phyloP scores from a whole-genome alignment of 1,140 invertebrate species.

The Drosophila santomea region DNA sequence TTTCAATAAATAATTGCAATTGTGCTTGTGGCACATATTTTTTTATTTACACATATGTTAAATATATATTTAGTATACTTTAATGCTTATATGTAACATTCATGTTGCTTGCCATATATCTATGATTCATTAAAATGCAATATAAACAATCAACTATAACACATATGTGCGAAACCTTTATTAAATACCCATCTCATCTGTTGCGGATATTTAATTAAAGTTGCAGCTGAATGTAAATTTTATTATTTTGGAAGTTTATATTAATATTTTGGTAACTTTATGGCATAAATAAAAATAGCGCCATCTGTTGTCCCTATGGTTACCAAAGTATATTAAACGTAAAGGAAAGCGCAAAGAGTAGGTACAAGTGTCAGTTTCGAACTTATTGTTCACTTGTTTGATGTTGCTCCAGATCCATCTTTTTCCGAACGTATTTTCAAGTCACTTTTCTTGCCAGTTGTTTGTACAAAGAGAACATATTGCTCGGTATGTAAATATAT shows the following conservation, averaged over 20 bases:
- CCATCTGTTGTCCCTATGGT: background rate
- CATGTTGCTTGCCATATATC: no score
- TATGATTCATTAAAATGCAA: no score
- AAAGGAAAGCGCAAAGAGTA: conserved; percentile 3
- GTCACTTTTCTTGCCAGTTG: conserved; percentile 6
- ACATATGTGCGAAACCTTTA: no score
- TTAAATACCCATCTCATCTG: no score
- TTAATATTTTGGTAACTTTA: no score
- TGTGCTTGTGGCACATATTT: background rate
- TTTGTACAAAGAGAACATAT: conserved; percentile 10
- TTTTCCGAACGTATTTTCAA: conserved; percentile 16
- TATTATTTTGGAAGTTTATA: no score
- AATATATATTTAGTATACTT: no score
- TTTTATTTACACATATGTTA: background rate
- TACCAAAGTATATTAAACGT: background rate
- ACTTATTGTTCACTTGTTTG: conserved; percentile 25
- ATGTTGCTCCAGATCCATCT: conserved; percentile 21
- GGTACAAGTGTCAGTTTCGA: conserved; percentile 9
- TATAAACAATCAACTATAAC: no score
- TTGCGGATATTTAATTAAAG: no score
- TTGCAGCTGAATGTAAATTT: no score
- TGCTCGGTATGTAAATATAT: conserved; percentile 24
- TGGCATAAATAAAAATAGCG: no score
- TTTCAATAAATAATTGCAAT: conserved; percentile 18
- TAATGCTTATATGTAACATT: no score